Evolutionary conservation across 2,113 vertebrate genomes (phyloP).

Genomic region (Ardeotis arabs): DNA sequence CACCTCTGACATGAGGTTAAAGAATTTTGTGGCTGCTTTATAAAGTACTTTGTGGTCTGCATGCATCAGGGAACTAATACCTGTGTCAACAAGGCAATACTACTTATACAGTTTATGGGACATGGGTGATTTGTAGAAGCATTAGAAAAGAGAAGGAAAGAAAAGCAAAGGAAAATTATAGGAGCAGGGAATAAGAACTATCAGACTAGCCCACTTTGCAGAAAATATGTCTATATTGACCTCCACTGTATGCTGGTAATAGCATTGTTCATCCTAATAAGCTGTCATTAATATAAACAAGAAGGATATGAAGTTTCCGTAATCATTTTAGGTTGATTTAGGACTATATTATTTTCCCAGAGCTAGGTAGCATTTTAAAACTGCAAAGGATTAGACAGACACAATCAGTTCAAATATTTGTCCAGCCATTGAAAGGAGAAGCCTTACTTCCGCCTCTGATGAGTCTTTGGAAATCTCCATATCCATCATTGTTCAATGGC

Average conservation of each 20-base stretch:
- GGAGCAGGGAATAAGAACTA: neutral
- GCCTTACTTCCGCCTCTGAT: constrained; percentile 2
- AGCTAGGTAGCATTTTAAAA: constrained; percentile 22
- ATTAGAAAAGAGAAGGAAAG: neutral
- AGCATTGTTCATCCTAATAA: neutral
- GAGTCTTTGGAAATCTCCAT: constrained; percentile 17
- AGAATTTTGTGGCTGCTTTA: neutral
- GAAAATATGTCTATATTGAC: neutral
- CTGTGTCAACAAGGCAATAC: neutral
- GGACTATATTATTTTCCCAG: neutral
- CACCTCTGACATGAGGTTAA: neutral
- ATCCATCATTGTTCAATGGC: neutral
- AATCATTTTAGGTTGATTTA: neutral
- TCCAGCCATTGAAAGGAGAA: constrained; percentile 30
- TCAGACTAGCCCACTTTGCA: neutral
- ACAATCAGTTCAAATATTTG: constrained; percentile 52
- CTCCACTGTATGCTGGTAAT: neutral
- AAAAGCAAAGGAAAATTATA: neutral
- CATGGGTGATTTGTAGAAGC: neutral
- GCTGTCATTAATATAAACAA: neutral
- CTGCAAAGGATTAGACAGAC: constrained; percentile 19
- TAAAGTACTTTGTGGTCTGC: neutral
- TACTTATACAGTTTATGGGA: neutral
- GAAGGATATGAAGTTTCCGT: neutral
- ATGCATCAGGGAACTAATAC: neutral